Base-by-base conservation (phyloP, 2,888 invertebrate species). In the Eupithecia vulgata region DNA sequence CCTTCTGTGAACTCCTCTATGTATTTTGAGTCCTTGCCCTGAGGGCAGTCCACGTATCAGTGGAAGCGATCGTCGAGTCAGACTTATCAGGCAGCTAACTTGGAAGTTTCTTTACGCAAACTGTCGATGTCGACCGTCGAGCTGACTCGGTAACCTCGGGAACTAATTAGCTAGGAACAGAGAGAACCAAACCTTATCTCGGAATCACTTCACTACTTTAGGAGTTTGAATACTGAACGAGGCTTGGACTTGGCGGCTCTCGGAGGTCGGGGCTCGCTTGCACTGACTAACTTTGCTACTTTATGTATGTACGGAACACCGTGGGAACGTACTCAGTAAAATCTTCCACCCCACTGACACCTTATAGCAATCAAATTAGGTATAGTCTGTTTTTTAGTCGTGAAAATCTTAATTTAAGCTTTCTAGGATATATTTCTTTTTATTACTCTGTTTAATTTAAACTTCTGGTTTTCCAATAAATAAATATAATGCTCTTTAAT, bases 31-130 rank as follows among this genome's bases (percentile, higher is more conserved):
- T n/a, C n/a, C n/a, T n/a, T 66, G 66, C 74, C 57, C 66, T 70
- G 45, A 70, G 75, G 70, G 72, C 67, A 73, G 70, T 59, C 70
- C 42, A 65, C 72, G 73, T 78, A 79, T 79, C 78, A 62, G 73
- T 10, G 59, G 71, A 74, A 68, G 73, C 74, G 76, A 80, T 78
- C 76, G 75, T 71, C 76, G 75, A 57, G 45, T 59, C 67, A 25
- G 61, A 70, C 68, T 69, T 73, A 76, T 72, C 74, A 68, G 70
- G 66, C 73, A 73, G 76, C 76, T 71, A 73, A 73, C 78, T 77
- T 68, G 61, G 71, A 74, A 77, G 76, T 78, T 78, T 79, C 79
- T 74, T 75, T 75, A 68, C 77, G 74, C 70, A 61, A 77, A 75
- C 74, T 75, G 72, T 73, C 70, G 71, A 68, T 75, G 72, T 73